A percentile compares a stretch with the other conserved stretches of the same genome.
Evolutionary conservation across 2,113 vertebrate genomes (phyloP).

Genomic region (Elephantulus edwardii): DNA sequence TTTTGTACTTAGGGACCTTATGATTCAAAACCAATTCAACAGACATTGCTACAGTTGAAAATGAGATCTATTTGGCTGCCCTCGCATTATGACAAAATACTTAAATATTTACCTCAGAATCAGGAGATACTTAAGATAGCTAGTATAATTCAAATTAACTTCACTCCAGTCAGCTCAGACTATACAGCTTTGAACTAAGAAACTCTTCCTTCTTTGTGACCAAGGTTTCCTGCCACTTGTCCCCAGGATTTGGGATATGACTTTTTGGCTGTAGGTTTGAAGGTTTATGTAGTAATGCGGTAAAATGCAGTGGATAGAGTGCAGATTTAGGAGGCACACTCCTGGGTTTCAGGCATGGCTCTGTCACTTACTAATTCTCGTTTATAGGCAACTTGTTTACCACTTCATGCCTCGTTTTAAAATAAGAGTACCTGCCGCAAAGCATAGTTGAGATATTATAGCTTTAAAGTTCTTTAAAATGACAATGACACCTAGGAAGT

Average conservation of each 20-base stretch:
- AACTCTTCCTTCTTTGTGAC: not conserved
- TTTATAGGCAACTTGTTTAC: not conserved
- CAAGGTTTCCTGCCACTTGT: not conserved
- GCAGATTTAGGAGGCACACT: not conserved
- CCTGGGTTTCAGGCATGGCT: not conserved
- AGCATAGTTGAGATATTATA: not conserved
- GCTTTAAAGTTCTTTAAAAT: not conserved
- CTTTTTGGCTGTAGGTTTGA: not conserved
- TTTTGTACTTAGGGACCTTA: not conserved
- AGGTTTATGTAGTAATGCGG: not conserved
- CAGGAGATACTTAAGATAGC: not conserved
- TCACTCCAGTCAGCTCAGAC: not conserved
- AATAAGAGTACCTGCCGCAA: not conserved
- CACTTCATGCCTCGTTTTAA: not conserved
- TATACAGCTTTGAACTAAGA: not conserved
- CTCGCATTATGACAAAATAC: not conserved
- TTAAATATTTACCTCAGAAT: constrained; percentile 22
- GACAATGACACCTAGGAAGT: not conserved
- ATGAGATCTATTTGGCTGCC: not conserved
- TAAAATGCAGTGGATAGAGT: not conserved
- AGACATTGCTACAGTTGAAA: not conserved
- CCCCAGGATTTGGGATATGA: not conserved
- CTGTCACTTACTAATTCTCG: not conserved
- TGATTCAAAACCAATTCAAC: not conserved
- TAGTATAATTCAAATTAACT: not conserved